Conservation (phyloP, 1,140 invertebrate genomes). For the Gonioctena quinquepunctata region DNA sequence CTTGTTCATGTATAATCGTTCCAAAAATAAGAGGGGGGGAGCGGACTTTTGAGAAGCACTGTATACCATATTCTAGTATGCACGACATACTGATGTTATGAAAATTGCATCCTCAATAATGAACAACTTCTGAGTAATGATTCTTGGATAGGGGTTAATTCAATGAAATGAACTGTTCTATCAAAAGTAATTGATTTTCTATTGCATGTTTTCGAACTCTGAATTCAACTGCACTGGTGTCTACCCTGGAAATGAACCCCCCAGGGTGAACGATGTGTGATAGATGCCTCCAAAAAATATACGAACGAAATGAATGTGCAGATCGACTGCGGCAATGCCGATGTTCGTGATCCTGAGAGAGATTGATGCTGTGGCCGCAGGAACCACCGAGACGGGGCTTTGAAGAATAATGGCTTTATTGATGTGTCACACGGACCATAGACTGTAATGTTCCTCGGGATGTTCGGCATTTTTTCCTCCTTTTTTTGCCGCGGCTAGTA, state of each 20-base stretch:
- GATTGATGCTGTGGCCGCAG: conserved; percentile 16
- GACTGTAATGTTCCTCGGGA: conserved; percentile 25
- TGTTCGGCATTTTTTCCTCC: neutral
- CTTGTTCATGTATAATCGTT: no score
- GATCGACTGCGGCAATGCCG: conserved; percentile 50
- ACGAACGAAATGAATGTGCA: conserved; percentile 47
- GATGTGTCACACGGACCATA: conserved; percentile 42
- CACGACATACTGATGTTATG: no score
- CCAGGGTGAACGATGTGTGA: conserved; percentile 44
- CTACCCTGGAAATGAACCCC: conserved; percentile 28
- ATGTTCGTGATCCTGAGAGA: conserved; percentile 41
- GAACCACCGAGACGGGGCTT: conserved; percentile 27
- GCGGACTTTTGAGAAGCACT: no score
- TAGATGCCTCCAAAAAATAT: conserved; percentile 44
- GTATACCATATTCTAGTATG: no score
- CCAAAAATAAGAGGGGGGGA: no score
- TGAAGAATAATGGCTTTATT: conserved; percentile 51
- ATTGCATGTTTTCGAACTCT: no score
- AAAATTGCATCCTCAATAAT: no score
- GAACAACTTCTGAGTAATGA: no score
- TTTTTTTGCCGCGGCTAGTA: neutral
- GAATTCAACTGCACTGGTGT: no score
- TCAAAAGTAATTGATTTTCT: no score
- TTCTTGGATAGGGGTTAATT: no score
- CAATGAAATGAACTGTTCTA: no score